Evolutionary conservation across 1,140 invertebrate species (phyloP).

Genomic region (Calycopis cecrops): DNA sequence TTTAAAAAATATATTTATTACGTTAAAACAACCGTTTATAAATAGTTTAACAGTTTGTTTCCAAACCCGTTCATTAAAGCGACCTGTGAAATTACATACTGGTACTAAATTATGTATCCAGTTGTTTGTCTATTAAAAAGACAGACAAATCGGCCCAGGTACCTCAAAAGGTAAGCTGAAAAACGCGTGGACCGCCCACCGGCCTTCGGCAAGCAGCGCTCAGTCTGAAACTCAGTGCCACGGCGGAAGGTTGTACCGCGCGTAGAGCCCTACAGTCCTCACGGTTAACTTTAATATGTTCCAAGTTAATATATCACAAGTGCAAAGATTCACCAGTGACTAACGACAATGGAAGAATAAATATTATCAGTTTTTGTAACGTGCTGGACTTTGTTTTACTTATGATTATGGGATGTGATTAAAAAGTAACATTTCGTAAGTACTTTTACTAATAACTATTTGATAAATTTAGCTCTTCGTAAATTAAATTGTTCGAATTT

Average conservation of each 20-base stretch:
- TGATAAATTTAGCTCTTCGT: neutral
- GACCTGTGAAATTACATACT: no score
- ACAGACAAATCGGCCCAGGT: conserved; percentile 37
- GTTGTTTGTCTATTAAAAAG: neutral
- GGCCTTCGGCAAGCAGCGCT: conserved; percentile 33
- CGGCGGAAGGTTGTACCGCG: conserved; percentile 25
- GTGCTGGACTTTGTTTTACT: conserved; percentile 32
- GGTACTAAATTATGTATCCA: no score
- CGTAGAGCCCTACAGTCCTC: conserved; percentile 11
- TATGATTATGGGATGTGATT: conserved; percentile 63
- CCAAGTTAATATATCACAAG: conserved; percentile 26
- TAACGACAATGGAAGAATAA: conserved; percentile 45
- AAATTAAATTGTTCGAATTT: no score
- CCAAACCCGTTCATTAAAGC: no score
- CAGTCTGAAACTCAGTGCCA: conserved; percentile 42
- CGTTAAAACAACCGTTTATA: no score
- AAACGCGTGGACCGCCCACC: conserved; percentile 42
- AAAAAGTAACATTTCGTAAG: conserved; percentile 58
- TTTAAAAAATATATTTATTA: no score
- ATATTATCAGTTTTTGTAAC: neutral
- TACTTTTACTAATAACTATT: conserved; percentile 25
- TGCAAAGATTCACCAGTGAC: conserved; percentile 26
- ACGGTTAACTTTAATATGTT: conserved; percentile 51
- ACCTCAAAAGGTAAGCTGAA: conserved; percentile 50
- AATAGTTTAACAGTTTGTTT: no score